Conservation (phyloP, 2,888 invertebrate species). For the Cryptus viduatorius region DNA sequence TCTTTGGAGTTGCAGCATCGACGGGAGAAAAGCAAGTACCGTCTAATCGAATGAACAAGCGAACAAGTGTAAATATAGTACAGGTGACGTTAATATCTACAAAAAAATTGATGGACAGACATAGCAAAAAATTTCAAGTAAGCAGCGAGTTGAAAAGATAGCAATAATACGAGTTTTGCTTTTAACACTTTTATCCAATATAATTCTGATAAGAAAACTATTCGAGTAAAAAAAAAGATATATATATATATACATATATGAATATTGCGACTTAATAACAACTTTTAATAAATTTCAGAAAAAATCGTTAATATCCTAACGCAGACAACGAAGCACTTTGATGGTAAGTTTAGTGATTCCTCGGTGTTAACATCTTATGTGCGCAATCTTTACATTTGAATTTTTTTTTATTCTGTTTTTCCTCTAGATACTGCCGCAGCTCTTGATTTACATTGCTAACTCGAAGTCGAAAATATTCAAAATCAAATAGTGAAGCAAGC, state of each 20-base stretch:
- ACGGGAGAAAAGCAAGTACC: slow-evolving; percentile 81
- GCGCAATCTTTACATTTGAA: background rate
- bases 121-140: background rate
- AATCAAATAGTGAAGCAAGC: background rate
- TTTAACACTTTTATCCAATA: no score
- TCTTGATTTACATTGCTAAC: background rate
- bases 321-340: background rate
- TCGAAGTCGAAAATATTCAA: background rate
- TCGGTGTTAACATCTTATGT: background rate
- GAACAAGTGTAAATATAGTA: slow-evolving; percentile 20
- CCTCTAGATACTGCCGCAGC: no score
- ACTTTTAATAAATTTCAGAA: background rate
- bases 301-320: background rate
- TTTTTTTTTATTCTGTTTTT: no score
- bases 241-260: no score
- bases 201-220: no score
- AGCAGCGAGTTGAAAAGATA: no score
- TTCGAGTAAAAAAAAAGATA: no score
- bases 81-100: background rate
- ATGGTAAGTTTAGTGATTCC: background rate
- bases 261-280: background rate
- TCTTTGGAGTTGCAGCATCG: slow-evolving; percentile 76
- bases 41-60: slow-evolving; percentile 73
- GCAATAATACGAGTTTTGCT: no score
- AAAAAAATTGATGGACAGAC: background rate